These are phyloP conservation scores for Tenrec ecaudatus DNA, from an alignment of 2,113 vertebrate species.

Conservation along the genomic window DNA sequence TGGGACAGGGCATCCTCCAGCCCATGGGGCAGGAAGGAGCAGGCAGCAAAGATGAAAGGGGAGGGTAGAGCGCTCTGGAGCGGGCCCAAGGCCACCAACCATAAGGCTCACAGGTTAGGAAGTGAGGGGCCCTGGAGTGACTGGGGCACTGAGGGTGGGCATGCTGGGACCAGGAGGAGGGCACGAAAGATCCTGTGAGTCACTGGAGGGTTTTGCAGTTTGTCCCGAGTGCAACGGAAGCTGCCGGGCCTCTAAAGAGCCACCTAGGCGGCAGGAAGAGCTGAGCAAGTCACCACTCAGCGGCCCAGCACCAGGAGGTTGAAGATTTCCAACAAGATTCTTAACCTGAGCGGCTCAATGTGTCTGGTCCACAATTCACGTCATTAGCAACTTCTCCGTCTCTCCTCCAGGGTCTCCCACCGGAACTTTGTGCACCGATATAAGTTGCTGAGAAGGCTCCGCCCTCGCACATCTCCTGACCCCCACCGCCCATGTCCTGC, in stretches of 20 bases:
- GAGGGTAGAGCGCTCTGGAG: background rate
- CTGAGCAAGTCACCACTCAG: too few relatives aligned
- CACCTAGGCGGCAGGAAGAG: too few relatives aligned
- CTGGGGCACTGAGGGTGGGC: background rate
- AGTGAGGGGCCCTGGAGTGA: too few relatives aligned
- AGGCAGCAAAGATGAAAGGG: background rate
- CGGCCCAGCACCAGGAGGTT: background rate
- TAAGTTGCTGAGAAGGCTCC: conserved; percentile 83
- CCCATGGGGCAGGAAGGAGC: background rate
- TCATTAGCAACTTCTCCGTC: background rate
- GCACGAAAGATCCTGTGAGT: background rate
- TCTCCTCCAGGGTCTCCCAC: conserved; percentile 90
- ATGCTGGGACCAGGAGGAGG: background rate
- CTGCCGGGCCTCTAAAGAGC: accelerated
- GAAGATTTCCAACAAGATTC: background rate
- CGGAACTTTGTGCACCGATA: conserved; percentile 92
- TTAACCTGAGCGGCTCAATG: too few relatives aligned
- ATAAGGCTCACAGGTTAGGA: too few relatives aligned
- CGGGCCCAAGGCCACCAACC: too few relatives aligned
- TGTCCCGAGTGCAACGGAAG: background rate
- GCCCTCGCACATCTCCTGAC: background rate
- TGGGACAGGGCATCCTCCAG: background rate
- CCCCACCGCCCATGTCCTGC: conserved; percentile 56
- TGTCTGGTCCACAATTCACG: background rate
- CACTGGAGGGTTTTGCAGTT: background rate